Conservation (phyloP, 2,797 vertebrate genomes). For the Propithecus deckenii region DNA sequence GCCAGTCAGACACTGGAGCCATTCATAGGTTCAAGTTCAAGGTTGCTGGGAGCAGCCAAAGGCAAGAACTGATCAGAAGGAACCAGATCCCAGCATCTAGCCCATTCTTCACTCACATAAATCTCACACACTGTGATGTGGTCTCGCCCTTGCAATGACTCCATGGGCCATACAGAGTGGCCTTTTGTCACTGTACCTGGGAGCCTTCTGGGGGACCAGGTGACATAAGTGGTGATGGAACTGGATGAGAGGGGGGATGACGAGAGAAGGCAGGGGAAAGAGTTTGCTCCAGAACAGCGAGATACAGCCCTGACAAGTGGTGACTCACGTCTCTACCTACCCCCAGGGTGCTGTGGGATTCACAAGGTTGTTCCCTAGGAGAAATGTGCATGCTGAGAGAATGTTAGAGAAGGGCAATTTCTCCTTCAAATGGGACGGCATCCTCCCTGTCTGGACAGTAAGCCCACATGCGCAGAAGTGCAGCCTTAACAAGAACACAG, state of each 20-base stretch:
- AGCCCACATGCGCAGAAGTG: not conserved
- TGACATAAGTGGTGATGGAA: not conserved
- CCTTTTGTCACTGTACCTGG: not conserved
- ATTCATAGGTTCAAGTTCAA: not conserved
- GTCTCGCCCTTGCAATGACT: not conserved
- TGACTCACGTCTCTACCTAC: not conserved
- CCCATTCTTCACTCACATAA: not conserved
- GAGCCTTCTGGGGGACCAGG: not conserved
- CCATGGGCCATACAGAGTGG: not conserved
- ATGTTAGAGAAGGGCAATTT: not conserved
- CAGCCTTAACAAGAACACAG: not conserved
- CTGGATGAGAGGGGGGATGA: not conserved
- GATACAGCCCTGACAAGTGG: not conserved
- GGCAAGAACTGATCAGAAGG: not conserved
- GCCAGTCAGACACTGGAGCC: not conserved
- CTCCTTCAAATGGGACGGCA: not conserved
- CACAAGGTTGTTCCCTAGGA: not conserved
- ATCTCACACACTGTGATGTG: not conserved
- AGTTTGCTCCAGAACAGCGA: not conserved
- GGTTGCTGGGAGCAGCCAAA: not conserved
- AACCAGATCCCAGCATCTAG: not conserved
- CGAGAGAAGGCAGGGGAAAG: not conserved
- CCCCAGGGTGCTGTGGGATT: not conserved
- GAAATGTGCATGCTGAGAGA: not conserved
- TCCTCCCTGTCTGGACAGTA: not conserved